Conservation (phyloP, 2,888 invertebrate genomes). For the Drosophila nigricruria region DNA sequence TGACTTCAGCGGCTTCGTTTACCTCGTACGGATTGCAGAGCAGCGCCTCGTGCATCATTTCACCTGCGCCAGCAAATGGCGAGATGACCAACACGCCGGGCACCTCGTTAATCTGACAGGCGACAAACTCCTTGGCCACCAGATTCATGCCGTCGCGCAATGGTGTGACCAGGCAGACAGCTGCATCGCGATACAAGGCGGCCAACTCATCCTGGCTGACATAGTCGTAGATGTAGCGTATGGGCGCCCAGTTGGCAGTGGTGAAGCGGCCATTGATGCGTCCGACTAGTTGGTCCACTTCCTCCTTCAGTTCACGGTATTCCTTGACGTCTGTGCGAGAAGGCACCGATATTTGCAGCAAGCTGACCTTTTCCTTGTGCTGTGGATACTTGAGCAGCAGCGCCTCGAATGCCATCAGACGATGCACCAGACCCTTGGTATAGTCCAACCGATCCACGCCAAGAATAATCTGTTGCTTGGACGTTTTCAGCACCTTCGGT, state of each 20-base stretch:
- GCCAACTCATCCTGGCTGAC: conserved; percentile 94
- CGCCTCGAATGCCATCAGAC: conserved; percentile 93
- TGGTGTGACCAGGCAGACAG: conserved; percentile 95
- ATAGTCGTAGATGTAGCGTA: conserved; percentile 94
- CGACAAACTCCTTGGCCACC: conserved; percentile 96
- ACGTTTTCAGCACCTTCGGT: conserved; percentile 89
- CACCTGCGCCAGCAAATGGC: conserved; percentile 96
- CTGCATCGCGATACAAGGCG: conserved; percentile 94
- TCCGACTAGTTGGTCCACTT: conserved; percentile 94
- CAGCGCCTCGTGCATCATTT: conserved; percentile 97
- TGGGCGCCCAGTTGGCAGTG: conserved; percentile 96
- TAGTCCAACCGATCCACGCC: conserved; percentile 96
- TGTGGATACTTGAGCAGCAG: conserved; percentile 93
- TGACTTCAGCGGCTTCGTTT: conserved; percentile 94
- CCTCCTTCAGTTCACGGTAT: conserved; percentile 95
- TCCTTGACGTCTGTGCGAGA: conserved; percentile 96
- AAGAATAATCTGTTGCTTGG: conserved; percentile 91
- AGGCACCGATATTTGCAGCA: conserved; percentile 95
- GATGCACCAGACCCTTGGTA: conserved; percentile 94
- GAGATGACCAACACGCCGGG: conserved; percentile 95
- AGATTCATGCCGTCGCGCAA: conserved; percentile 96
- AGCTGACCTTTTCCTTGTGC: conserved; percentile 92
- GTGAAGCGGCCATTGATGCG: conserved; percentile 95
- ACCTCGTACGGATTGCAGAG: conserved; percentile 96
- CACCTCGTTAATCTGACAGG: conserved; percentile 94